Percentiles rank a stretch among this genome's conserved stretches.
phyloP scores from a whole-genome alignment of 2,797 vertebrate species.

The Etheostoma nigrum region DNA sequence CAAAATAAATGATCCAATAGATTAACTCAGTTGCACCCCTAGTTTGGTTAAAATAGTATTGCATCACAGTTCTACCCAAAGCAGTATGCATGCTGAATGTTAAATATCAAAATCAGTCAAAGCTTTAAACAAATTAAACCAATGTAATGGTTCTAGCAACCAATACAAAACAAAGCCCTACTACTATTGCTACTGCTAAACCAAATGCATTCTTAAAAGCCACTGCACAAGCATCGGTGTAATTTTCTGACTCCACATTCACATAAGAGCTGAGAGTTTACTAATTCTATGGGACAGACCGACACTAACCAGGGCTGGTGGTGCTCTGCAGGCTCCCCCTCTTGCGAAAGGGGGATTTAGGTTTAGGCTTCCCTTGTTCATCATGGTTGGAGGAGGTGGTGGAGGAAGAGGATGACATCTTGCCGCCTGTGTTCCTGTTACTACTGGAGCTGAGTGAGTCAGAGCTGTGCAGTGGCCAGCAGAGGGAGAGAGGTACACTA shows the following conservation, averaged over 20 bases:
- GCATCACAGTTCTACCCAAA: slow-evolving; percentile 5
- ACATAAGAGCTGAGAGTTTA: slow-evolving; percentile 20
- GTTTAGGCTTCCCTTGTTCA: slow-evolving; percentile 74
- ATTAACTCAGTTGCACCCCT: neutral
- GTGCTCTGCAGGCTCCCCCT: slow-evolving; percentile 88
- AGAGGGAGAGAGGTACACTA: slow-evolving; percentile 60
- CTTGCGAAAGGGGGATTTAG: slow-evolving; percentile 86
- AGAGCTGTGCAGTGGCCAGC: slow-evolving; percentile 62
- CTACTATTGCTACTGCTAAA: neutral
- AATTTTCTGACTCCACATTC: slow-evolving; percentile 7
- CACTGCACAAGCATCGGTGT: slow-evolving; percentile 32
- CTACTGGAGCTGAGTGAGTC: slow-evolving; percentile 60
- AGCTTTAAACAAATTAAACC: slow-evolving; percentile 17
- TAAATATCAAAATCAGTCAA: slow-evolving; percentile 6
- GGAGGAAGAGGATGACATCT: slow-evolving; percentile 78
- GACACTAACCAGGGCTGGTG: slow-evolving; percentile 87
- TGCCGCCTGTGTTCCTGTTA: slow-evolving; percentile 54
- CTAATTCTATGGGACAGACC: slow-evolving; percentile 32
- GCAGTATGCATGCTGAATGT: slow-evolving; percentile 5
- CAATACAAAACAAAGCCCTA: neutral
- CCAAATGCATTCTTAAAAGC: slow-evolving; percentile 33
- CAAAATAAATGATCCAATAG: too few species aligned
- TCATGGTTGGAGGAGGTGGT: slow-evolving; percentile 54
- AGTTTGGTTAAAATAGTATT: neutral
- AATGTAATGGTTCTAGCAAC: neutral